Evolutionary conservation across 2,113 vertebrate species (phyloP).

Genomic region (Propithecus coquereli): DNA sequence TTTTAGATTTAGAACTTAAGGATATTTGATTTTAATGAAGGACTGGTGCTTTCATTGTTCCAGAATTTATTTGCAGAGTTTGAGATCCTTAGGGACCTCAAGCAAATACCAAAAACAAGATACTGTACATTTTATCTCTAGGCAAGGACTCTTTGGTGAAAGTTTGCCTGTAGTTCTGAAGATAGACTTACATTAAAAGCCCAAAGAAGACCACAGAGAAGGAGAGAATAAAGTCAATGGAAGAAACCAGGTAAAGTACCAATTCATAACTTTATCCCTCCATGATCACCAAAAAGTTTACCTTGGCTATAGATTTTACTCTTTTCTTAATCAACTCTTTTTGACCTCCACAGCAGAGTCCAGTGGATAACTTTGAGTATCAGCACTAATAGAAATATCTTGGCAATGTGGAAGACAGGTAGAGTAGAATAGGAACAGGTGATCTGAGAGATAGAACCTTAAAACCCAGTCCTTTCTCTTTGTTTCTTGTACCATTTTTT

Average conservation of each 20-base stretch:
- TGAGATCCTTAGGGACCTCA: not conserved
- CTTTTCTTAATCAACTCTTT: not conserved
- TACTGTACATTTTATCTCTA: not conserved
- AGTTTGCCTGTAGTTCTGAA: not conserved
- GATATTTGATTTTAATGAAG: not conserved
- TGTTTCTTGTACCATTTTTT: not conserved
- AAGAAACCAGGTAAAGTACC: not conserved
- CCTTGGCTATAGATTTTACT: not conserved
- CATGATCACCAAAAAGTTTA: not conserved
- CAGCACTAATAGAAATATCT: not conserved
- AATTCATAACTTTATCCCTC: not conserved
- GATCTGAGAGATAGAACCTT: not conserved
- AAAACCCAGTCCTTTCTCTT: not conserved
- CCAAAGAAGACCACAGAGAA: not conserved
- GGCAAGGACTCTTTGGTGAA: not conserved
- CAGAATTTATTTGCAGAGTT: not conserved
- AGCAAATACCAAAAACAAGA: constrained; percentile 19
- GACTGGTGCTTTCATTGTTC: not conserved
- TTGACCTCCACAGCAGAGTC: not conserved
- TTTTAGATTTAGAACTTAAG: constrained; percentile 1
- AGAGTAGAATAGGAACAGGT: not conserved
- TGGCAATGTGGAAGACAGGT: not conserved
- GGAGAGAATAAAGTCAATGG: not conserved
- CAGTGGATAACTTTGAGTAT: not conserved
- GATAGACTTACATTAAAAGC: not conserved